phyloP scores from a whole-genome alignment of 2,888 invertebrate species.

The Heliconius erato region DNA sequence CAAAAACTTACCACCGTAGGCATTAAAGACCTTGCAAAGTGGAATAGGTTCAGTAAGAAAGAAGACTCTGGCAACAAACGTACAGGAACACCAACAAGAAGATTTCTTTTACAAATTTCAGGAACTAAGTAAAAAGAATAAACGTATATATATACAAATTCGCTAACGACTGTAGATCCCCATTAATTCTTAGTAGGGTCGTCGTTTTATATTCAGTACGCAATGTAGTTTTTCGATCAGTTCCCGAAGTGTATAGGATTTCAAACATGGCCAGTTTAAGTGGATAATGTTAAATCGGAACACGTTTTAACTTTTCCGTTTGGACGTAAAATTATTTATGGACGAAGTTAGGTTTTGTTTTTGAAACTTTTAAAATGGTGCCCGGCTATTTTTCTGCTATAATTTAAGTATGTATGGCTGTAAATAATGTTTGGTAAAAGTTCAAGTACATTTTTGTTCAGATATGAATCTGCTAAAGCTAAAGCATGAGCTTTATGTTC shows the following conservation, averaged over 20 bases:
- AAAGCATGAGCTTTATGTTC: neutral
- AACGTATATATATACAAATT: neutral
- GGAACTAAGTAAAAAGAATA: neutral
- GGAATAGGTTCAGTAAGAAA: neutral
- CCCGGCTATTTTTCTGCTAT: neutral
- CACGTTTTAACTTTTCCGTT: constrained; percentile 32
- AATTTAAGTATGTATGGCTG: neutral
- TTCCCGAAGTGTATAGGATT: constrained; percentile 25
- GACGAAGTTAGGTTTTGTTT: constrained; percentile 13
- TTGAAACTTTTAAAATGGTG: constrained; percentile 1
- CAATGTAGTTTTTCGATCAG: constrained; percentile 34
- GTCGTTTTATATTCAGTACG: constrained; percentile 27
- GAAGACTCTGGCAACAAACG: neutral
- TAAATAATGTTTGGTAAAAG: neutral
- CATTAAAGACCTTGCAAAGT: neutral
- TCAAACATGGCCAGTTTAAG: constrained; percentile 28
- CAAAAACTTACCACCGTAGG: no score
- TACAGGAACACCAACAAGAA: no score
- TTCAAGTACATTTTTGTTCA: no score
- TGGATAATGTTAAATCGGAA: constrained; percentile 23
- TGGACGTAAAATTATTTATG: constrained; percentile 24
- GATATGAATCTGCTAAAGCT: no score
- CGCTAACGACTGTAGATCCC: neutral
- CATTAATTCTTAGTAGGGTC: constrained; percentile 19
- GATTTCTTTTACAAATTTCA: neutral